phyloP scores from a whole-genome alignment of 2,797 vertebrate genomes.

The Mico argentatus region DNA sequence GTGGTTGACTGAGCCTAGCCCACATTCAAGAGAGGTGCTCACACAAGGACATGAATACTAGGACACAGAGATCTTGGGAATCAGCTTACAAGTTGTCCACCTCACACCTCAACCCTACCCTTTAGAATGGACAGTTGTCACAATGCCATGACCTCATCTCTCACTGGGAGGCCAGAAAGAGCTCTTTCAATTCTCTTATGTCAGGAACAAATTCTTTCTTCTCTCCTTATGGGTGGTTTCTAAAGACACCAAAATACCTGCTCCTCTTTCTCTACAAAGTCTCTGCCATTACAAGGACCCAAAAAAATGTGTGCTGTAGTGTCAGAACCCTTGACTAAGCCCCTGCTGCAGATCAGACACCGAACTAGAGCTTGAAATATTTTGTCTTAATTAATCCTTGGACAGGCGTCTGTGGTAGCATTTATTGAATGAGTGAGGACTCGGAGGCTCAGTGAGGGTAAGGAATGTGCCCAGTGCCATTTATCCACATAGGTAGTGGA shows the following conservation, averaged over 20 bases:
- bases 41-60: accelerated
- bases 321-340: not conserved
- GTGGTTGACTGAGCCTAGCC: too few species aligned
- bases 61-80: not conserved
- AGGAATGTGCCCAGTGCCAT: accelerated
- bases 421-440: not conserved
- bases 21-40: not conserved
- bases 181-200: not conserved
- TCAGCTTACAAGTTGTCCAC: too few species aligned
- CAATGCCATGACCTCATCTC: accelerated
- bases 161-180: not conserved
- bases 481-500: accelerated
- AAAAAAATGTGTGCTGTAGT: not conserved
- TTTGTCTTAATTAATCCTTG: not conserved
- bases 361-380: too few species aligned
- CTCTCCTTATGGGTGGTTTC: not conserved
- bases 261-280: not conserved
- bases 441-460: accelerated
- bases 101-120: too few species aligned
- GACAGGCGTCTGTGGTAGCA: accelerated
- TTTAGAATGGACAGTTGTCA: not conserved
- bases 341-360: too few species aligned
- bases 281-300: not conserved
- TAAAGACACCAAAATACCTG: not conserved
- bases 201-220: not conserved